Evolutionary conservation across 1,140 invertebrate species (phyloP).

Genomic region (Mamestra configurata): DNA sequence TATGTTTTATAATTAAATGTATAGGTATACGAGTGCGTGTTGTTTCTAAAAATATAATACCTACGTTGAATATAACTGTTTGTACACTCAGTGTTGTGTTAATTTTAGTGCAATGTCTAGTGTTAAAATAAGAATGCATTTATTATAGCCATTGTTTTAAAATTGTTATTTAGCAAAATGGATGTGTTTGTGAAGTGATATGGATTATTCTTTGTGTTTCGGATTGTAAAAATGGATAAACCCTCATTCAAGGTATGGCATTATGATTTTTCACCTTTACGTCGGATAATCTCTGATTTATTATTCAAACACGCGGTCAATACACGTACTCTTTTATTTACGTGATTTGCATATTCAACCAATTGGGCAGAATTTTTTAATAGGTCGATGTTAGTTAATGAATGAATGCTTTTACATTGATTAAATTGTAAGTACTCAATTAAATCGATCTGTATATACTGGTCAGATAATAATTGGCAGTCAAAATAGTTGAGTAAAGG

Average conservation of each 20-base stretch:
- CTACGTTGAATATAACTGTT: conserved; percentile 60
- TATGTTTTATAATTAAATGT: conserved; percentile 43
- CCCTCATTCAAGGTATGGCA: conserved; percentile 72
- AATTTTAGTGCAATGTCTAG: conserved; percentile 73
- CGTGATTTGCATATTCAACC: conserved; percentile 18
- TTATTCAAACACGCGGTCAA: not conserved
- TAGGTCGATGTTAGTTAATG: not conserved
- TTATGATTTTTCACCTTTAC: conserved; percentile 44
- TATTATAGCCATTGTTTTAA: conserved; percentile 56
- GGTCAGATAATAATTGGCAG: conserved; percentile 48
- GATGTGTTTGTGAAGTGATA: conserved; percentile 61
- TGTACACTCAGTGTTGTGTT: conserved; percentile 66
- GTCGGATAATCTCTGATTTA: conserved; percentile 7
- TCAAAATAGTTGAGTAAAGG: conserved; percentile 52
- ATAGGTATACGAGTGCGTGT: conserved; percentile 51
- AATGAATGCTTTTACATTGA: not conserved
- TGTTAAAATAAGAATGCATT: conserved; percentile 67
- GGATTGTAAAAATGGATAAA: conserved; percentile 75
- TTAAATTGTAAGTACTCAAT: not conserved
- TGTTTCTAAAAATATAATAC: conserved; percentile 67
- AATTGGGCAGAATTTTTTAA: not conserved
- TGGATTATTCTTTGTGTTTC: conserved; percentile 62
- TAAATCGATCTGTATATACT: not conserved
- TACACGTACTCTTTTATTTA: conserved; percentile 5
- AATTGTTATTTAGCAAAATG: conserved; percentile 54